Conservation (phyloP, 2,888 invertebrate genomes). For the Zaprionus bogoriensis region DNA sequence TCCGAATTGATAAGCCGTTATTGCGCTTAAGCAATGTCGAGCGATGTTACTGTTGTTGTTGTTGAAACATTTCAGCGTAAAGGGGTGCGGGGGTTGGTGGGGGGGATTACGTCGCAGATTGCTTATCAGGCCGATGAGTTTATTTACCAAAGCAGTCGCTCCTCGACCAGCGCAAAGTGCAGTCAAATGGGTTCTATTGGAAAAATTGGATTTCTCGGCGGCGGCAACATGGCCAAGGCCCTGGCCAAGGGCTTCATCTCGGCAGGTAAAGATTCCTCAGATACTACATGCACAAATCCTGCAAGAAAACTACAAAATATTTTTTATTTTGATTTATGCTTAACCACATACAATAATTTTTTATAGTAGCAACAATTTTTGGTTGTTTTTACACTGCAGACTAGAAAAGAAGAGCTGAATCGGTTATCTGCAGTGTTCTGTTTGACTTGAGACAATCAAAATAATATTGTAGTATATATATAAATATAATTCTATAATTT, state of each 20-base stretch:
- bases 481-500: too few species aligned
- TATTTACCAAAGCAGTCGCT: slow-evolving; percentile 54
- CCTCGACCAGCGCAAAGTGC: slow-evolving; percentile 35
- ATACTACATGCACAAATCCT: too few species aligned
- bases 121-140: slow-evolving; percentile 54
- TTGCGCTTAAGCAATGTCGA: slow-evolving; percentile 8
- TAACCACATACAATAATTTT: too few species aligned
- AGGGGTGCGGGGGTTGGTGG: slow-evolving; percentile 13
- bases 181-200: slow-evolving; percentile 73
- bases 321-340: too few species aligned
- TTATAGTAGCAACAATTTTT: too few species aligned
- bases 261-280: slow-evolving; percentile 85
- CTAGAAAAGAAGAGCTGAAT: too few species aligned
- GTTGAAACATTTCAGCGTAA: slow-evolving; percentile 10
- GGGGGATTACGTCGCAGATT: slow-evolving; percentile 43
- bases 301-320: too few species aligned
- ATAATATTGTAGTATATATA: too few species aligned
- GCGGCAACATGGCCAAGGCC: slow-evolving; percentile 96
- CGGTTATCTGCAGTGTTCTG: too few species aligned
- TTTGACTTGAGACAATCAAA: too few species aligned
- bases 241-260: slow-evolving; percentile 94
- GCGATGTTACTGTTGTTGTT: slow-evolving; percentile 7
- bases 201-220: slow-evolving; percentile 93
- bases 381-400: too few species aligned
- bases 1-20: slow-evolving; percentile 35